Base-by-base conservation (phyloP, 1,140 invertebrate genomes). In the Trichomalopsis sarcophagae region DNA sequence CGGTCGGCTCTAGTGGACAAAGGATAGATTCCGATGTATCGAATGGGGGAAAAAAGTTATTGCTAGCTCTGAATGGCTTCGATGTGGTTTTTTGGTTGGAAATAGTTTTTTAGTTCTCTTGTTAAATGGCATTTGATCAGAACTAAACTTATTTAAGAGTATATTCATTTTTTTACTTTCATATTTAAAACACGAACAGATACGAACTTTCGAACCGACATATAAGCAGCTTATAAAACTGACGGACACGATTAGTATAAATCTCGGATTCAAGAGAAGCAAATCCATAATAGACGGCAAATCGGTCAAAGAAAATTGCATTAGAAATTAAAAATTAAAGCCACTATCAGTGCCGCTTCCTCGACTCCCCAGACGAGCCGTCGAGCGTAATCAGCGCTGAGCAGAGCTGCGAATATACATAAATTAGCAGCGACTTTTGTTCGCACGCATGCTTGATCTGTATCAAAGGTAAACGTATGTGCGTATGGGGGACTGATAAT, bases 301-400 rank as follows among this genome's bases (percentile, higher is more conserved):
- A 71, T 71, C 23, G 14, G 30, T 30, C 30, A 33, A 27, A 30
- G 23, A 4, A 33, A 71, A 33, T 71, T n/a, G 73, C 27, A 75
- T 75, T 75, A 75, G 17, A 13, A 55, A 77, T 77, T 55, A 77
- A 77, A 77, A 55, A 55, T 77, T 50, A 23, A 77, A 55, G 75
- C 44, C 23, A 30, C 44, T 44, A 55, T 77, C 44, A 55, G 17
- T 7, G 36, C 2, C 17, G 21, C 2, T n/a, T 77, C 75, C 75
- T 77, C 36, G 14, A 77, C 55, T 77, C 47, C 75, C 47, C 21
- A n/a, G 75, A 11, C 40, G 3, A 62, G 0, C 75, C 73, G 17
- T 33, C 44, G 75, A 2, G 44, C 23, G 75, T 47, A 77, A 77
- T 77, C 75, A 77, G 23, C 44, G 2, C 40, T 9, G 44, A 36